Evolutionary conservation across 2,888 invertebrate species (phyloP), one percentile per base, ranked within the genome.

Genomic region (Lordiphosa fenestrarum): DNA sequence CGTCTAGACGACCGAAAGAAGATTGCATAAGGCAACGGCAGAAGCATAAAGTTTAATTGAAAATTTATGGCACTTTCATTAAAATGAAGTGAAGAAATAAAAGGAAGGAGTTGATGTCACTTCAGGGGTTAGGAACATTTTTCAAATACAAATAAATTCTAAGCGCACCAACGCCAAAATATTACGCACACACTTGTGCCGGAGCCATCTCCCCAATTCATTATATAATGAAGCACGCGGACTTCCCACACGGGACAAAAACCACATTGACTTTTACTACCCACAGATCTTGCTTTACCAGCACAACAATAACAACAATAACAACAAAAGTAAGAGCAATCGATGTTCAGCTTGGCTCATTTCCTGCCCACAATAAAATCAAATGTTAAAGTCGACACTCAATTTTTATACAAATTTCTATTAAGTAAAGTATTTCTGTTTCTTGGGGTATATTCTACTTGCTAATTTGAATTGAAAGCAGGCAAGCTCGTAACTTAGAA

Each of bases 41-140:
- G 62, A 57, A 75, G 70, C 67, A 59, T 56, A 49, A 56, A 49
- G 55, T 84, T 69, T 84, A 78, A 78, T 78, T 78, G 77, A 84
- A 81, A 81, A 84, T 84, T 81, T 81, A 71, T 84, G 73, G 66
- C 77, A 77, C 66, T 76, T 78, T 75, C 80, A 83, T 75, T 63
- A 63, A 65, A 42, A 35, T 44, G 62, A 55, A 64, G 49, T 36
- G 25, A 41, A 48, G 55, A 42, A 44, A 23, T 44, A 10, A 13
- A 19, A 7, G 7, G 30, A 44, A 44, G 44, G 13, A 44, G 44
- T 44, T 44, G 33, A 44, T 15, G 10, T 15, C 44, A 44, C 15
- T 30, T 44, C 30, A 15, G 30, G 15, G 42, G 30, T 44, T 44
- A 44, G 30, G 10, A 15, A 30, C 30, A 30, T 30, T 42, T 23